Percentiles rank a stretch among this genome's conserved stretches.
These are phyloP conservation scores for Drosophila santomea DNA, from an alignment of 1,140 invertebrate species.

Conservation along the genomic window DNA sequence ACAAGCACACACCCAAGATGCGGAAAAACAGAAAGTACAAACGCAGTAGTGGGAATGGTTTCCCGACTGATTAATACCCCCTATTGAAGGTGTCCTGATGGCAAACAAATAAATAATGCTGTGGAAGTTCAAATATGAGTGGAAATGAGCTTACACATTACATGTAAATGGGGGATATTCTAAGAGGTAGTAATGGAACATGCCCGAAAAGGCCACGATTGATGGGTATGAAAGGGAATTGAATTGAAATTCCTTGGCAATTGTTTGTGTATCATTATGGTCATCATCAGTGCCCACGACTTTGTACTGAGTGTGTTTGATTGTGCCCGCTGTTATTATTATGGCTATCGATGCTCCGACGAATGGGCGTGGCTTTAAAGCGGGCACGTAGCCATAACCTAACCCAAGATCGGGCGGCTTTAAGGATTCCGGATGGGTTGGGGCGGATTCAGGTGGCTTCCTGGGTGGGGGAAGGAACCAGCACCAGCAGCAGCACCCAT, in stretches of 20 bases:
- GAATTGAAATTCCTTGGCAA: constrained; percentile 79
- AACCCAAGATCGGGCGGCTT: constrained; percentile 10
- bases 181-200: not conserved
- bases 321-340: constrained; percentile 39
- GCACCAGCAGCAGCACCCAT: constrained; percentile 8
- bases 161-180: too few relatives aligned
- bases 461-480: too few relatives aligned
- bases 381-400: constrained; percentile 33
- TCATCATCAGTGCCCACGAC: constrained; percentile 67
- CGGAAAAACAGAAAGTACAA: constrained; percentile 21
- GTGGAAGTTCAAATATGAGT: too few relatives aligned
- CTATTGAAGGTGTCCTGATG: too few relatives aligned
- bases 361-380: constrained; percentile 27
- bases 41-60: constrained; percentile 2
- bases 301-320: constrained; percentile 4
- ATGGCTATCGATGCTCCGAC: constrained; percentile 29
- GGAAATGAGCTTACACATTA: too few relatives aligned
- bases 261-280: constrained; percentile 82
- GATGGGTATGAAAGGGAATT: constrained; percentile 49
- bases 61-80: constrained; percentile 2
- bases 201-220: not conserved
- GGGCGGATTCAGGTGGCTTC: not conserved
- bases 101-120: not conserved
- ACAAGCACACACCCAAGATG: constrained; percentile 29
- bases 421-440: not conserved